Percentiles rank a stretch among this genome's conserved stretches.
These are phyloP conservation scores for Channa maculata DNA, from an alignment of 2,113 vertebrate genomes.

Conservation along the genomic window DNA sequence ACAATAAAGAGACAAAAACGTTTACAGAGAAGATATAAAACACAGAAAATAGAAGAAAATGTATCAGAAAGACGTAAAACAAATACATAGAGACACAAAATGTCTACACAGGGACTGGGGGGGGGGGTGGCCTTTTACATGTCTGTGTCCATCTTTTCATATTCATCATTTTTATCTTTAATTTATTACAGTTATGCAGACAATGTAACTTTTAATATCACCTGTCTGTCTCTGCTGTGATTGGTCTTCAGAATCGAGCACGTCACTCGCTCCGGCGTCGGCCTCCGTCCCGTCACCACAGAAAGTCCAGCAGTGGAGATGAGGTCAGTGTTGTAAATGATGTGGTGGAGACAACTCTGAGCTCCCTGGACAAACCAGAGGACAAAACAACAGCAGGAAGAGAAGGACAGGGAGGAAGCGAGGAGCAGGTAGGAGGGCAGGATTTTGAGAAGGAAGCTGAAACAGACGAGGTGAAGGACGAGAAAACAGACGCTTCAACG, in stretches of 20 bases:
- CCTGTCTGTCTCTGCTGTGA: neutral
- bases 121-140: too few species aligned
- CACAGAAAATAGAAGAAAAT: too few species aligned
- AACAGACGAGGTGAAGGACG: neutral
- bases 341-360: neutral
- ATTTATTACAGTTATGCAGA: neutral
- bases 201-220: neutral
- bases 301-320: slow-evolving; percentile 73
- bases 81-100: too few species aligned
- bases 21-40: too few species aligned
- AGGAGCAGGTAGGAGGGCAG: neutral
- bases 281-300: slow-evolving; percentile 78
- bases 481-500: neutral
- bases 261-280: slow-evolving; percentile 80
- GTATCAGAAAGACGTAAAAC: too few species aligned
- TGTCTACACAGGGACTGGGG: too few species aligned
- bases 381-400: neutral
- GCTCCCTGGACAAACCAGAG: neutral
- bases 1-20: too few species aligned
- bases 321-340: neutral
- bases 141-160: too few species aligned
- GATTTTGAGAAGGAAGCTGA: slow-evolving; percentile 19
- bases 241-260: slow-evolving; percentile 70
- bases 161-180: too few species aligned
- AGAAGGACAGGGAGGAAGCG: neutral